Evolutionary conservation across 2,113 vertebrate genomes (phyloP).

Genomic region (Abramis brama): DNA sequence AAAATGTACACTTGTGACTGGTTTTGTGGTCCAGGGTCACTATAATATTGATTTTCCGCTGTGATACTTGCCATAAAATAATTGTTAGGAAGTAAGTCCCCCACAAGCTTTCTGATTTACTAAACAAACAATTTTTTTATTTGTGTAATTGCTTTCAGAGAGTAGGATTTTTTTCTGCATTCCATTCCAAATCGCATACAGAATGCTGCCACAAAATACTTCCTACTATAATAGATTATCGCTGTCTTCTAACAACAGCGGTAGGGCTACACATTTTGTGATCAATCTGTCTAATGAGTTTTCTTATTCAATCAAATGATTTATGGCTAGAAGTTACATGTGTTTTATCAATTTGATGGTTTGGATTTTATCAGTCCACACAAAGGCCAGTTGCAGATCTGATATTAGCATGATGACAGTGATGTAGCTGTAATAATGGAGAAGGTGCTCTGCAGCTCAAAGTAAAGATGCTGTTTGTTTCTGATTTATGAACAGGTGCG

Average conservation of each 20-base stretch:
- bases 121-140: neutral
- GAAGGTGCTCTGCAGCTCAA: neutral
- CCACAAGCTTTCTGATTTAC: neutral
- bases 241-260: neutral
- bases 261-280: neutral
- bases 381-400: conserved; percentile 5
- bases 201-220: neutral
- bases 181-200: neutral
- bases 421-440: neutral
- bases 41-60: neutral
- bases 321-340: neutral
- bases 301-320: conserved; percentile 12
- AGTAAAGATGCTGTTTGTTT: neutral
- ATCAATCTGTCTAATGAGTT: conserved; percentile 3
- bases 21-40: too few relatives aligned
- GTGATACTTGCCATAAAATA: neutral
- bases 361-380: neutral
- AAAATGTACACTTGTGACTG: too few relatives aligned
- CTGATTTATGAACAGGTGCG: neutral
- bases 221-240: neutral
- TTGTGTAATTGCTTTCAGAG: neutral
- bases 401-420: conserved; percentile 1
- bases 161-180: neutral
- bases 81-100: neutral
- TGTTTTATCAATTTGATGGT: neutral